Percentiles rank a stretch among this genome's conserved stretches.
Conservation (phyloP, 1,140 invertebrate genomes). For the Potamilus streckersoni region DNA sequence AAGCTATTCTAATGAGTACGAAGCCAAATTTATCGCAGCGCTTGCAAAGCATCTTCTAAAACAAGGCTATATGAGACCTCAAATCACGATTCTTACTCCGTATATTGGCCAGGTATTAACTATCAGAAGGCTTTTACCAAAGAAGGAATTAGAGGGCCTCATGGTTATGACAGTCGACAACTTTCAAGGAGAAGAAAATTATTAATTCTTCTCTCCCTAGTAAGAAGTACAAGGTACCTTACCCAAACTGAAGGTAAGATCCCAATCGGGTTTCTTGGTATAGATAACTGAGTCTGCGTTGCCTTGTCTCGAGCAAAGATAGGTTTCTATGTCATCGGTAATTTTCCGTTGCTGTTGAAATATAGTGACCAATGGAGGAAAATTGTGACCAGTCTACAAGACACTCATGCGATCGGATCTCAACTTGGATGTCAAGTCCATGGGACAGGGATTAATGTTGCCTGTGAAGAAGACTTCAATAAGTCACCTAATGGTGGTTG, state of each 20-base stretch:
- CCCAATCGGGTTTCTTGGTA: constrained; percentile 81
- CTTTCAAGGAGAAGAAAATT: constrained; percentile 81
- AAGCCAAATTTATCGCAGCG: constrained; percentile 57
- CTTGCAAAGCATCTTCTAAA: constrained; percentile 63
- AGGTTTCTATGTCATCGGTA: constrained; percentile 78
- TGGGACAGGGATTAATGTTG: constrained; percentile 32
- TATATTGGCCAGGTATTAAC: constrained; percentile 64
- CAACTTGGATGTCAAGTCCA: constrained; percentile 68
- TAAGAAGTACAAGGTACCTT: constrained; percentile 75
- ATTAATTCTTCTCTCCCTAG: constrained; percentile 85
- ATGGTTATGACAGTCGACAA: constrained; percentile 81
- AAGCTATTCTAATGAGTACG: constrained; percentile 62
- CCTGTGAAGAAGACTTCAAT: constrained; percentile 52
- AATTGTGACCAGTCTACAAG: constrained; percentile 46
- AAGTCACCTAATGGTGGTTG: constrained; percentile 64
- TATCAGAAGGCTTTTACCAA: constrained; percentile 56
- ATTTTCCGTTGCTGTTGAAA: constrained; percentile 73
- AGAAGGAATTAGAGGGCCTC: constrained; percentile 45
- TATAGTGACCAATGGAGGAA: constrained; percentile 66
- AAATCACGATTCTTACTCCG: constrained; percentile 67
- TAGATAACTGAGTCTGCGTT: constrained; percentile 84
- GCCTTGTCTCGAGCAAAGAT: constrained; percentile 84
- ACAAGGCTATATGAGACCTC: constrained; percentile 58
- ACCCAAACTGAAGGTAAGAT: constrained; percentile 36
- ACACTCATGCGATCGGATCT: constrained; percentile 29